Percentiles rank a stretch among this genome's conserved stretches.
Conservation (phyloP, 2,888 invertebrate species). For the Parascotia fuliginaria region DNA sequence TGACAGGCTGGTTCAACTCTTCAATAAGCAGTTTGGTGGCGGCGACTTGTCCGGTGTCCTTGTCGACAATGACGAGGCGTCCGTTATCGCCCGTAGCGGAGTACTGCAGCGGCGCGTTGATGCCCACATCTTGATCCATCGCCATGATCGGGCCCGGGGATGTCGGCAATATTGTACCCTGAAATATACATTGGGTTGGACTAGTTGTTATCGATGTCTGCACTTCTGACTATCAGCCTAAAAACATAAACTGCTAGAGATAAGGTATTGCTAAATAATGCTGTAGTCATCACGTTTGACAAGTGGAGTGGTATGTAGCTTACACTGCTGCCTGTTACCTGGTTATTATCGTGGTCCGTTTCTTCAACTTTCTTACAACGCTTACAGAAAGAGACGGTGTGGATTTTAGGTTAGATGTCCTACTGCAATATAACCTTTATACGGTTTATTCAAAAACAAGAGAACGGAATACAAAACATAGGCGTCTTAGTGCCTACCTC, state of each 20-base stretch:
- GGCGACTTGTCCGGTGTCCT: slow-evolving; percentile 87
- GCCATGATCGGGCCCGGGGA: slow-evolving; percentile 91
- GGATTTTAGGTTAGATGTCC: no score
- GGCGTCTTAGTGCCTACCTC: slow-evolving; percentile 59
- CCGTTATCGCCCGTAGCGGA: slow-evolving; percentile 88
- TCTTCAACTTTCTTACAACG: no score
- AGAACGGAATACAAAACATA: no score
- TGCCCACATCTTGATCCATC: slow-evolving; percentile 92
- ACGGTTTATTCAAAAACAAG: no score
- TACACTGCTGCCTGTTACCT: no score
- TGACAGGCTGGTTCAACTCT: slow-evolving; percentile 89
- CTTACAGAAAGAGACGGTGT: no score
- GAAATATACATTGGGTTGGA: slow-evolving; percentile 10
- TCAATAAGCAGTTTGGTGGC: slow-evolving; percentile 84
- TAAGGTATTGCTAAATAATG: no score
- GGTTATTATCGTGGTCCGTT: no score
- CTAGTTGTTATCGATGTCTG: not conserved
- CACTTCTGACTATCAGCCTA: not conserved
- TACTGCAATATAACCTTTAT: no score
- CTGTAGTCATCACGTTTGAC: no score
- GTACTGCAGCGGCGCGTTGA: slow-evolving; percentile 90
- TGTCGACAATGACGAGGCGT: slow-evolving; percentile 87
- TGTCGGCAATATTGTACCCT: slow-evolving; percentile 88
- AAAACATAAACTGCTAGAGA: no score
- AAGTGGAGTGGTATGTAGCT: no score